Base-by-base conservation (phyloP, 2,113 vertebrate species). In the Psilopogon haemacephalus region DNA sequence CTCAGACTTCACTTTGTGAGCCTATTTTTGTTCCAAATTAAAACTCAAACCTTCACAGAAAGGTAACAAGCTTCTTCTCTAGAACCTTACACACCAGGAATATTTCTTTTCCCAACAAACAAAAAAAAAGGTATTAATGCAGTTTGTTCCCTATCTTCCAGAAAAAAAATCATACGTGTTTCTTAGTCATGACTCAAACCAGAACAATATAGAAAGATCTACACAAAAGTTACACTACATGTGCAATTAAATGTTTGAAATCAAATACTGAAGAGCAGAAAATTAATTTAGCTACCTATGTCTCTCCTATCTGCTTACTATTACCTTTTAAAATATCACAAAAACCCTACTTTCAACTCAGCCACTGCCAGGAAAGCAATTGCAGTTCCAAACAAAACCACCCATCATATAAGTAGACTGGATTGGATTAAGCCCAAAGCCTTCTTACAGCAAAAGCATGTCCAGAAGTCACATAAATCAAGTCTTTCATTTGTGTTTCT, bases 381-480 rank as follows among this genome's bases (percentile, higher is more conserved):
- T 82, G 58, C 77, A 68, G 33, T 59, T 40, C 58, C 72, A 90
- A 93, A 88, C 59, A 84, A 73, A 89, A 89, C 8, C n/a, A 86
- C 15, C 37, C 84, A 30, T 19, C 54, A 2, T 5, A 1, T 15
- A 87, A 91, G 11, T 37, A 83, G 68, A 37, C 73, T 65, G 67
- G 21, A 78, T 6, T 91, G 33, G 75, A 93, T 77, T 77, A 73
- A 91, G 7, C 32, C 50, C 78, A 92, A 89, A 96, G 77, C 32
- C 19, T 8, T 11, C 74, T 87, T 38, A 85, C 12, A 85, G 59
- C 55, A 83, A 70, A 88, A 94, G 19, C n/a, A 48, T 26, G 38
- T 54, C 75, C 91, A 85, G 37, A 68, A 91, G n/a, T 80, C 73
- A 60, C 4, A 91, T 30, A 68, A 87, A 85, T 87, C 78, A 90